phyloP scores from a whole-genome alignment of 2,888 invertebrate genomes.

The Autographa gamma region DNA sequence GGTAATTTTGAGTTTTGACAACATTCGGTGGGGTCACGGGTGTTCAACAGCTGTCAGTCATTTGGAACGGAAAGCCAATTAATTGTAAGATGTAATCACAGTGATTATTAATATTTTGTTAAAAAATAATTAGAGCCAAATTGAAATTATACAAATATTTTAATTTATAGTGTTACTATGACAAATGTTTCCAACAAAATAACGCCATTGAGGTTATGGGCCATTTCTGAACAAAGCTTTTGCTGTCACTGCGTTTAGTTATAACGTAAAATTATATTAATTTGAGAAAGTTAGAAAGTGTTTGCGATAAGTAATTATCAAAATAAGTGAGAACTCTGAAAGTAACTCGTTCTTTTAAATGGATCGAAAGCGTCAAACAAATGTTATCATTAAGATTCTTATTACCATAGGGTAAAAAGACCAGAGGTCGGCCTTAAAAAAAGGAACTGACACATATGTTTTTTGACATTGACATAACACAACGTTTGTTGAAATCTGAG shows the following conservation, averaged over 20 bases:
- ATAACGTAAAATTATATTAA: not conserved
- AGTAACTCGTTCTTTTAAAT: not conserved
- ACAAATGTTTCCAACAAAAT: no score
- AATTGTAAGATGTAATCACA: not conserved
- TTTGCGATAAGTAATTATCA: no score
- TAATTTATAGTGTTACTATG: no score
- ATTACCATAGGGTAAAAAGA: not conserved
- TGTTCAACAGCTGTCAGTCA: not conserved
- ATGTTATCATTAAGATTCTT: not conserved
- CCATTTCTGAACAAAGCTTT: not conserved
- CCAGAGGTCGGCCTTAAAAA: not conserved
- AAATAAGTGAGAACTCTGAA: no score
- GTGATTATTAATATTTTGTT: no score
- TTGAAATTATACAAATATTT: no score
- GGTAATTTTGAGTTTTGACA: not conserved
- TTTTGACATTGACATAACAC: conserved; percentile 18
- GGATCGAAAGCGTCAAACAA: not conserved
- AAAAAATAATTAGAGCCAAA: no score
- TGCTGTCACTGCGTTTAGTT: not conserved
- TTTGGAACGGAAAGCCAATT: not conserved
- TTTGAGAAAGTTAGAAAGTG: not conserved
- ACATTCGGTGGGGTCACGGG: not conserved
- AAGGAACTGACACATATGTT: conserved; percentile 18
- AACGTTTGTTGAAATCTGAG: conserved; percentile 31
- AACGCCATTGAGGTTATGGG: not conserved